Evolutionary conservation across 2,888 invertebrate species (phyloP).

Genomic region (Pristionchus mayeri): DNA sequence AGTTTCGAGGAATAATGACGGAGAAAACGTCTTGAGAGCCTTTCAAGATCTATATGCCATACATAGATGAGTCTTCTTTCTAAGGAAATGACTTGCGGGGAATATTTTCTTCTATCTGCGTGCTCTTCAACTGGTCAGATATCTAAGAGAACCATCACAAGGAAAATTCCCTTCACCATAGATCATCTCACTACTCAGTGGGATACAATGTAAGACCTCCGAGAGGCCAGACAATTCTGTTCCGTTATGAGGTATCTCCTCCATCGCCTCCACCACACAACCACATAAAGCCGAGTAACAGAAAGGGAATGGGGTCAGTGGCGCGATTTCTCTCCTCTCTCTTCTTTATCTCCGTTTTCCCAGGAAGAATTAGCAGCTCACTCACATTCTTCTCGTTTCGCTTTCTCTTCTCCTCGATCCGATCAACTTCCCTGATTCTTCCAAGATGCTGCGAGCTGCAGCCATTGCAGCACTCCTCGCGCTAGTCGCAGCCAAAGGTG

Average conservation of each 20-base stretch:
- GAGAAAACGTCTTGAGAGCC: neutral
- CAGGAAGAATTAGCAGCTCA: neutral
- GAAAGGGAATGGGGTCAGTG: slow-evolving; percentile 45
- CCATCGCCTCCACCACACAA: neutral
- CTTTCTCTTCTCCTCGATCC: neutral
- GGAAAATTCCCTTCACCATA: no score
- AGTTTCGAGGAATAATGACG: neutral
- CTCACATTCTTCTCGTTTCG: neutral
- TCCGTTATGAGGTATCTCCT: no score
- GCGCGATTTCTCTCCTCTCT: neutral
- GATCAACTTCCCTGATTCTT: neutral
- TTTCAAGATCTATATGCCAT: no score
- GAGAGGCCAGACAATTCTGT: no score
- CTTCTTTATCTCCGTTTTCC: slow-evolving; percentile 29
- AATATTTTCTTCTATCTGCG: no score
- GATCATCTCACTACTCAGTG: no score
- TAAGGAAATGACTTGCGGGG: no score
- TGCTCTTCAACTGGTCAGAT: no score
- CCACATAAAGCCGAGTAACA: neutral
- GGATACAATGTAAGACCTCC: no score
- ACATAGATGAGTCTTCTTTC: no score
- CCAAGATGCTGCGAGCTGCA: neutral
- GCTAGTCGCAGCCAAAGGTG: neutral
- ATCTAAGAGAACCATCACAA: no score
- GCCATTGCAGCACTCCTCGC: neutral